Base-by-base conservation (phyloP, 1,140 invertebrate genomes). In the Halictus rubicundus region DNA sequence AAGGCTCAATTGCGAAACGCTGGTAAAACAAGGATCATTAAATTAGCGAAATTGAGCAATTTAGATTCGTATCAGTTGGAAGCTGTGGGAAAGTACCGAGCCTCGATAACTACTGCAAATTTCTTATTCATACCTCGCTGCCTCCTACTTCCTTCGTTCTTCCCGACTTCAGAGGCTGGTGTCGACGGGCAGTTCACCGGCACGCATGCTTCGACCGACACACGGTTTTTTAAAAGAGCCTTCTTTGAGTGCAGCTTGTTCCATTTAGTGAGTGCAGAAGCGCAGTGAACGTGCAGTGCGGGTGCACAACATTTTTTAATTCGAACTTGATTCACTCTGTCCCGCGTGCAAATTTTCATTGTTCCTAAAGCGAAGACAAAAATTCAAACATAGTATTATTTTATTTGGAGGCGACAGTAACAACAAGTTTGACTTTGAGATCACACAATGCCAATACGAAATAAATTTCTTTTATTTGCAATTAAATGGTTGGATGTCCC, bases 81-180 rank as follows among this genome's bases (percentile, higher is more conserved):
- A 46, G 32, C 23, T 21, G 39, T 32, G 70, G 61, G 60, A 49
- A 54, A 65, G 6, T 39, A 23, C 10, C 1, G 12, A 27, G 57
- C 42, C 57, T 59, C 37, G 57, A 52, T 46, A 57, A 57, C 25
- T 65, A 16, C 19, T 32, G 52, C 21, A 32, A 63, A 65, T 14
- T 21, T 39, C 25, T 42, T 54, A 37, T 12, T 5, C 19, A 54
- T 25, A 27, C 77, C 60, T 70, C 84, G n/a, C 23, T 75, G 42
- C 64, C 71, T 86, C 80, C 82, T 86, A 79, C 79, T 61, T 78
- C 52, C n/a, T 71, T 80, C 42, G 25, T 61, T 65, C 39, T 10
- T 49, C 7, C 8, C 6, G n/a, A 6, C 54, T 57, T 9, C 7
- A n/a, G 54, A n/a, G 21, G 6, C 54, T 73, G 32, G 10, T 57